Evolutionary conservation across 2,113 vertebrate species (phyloP).

Genomic region (Caloenas nicobarica): DNA sequence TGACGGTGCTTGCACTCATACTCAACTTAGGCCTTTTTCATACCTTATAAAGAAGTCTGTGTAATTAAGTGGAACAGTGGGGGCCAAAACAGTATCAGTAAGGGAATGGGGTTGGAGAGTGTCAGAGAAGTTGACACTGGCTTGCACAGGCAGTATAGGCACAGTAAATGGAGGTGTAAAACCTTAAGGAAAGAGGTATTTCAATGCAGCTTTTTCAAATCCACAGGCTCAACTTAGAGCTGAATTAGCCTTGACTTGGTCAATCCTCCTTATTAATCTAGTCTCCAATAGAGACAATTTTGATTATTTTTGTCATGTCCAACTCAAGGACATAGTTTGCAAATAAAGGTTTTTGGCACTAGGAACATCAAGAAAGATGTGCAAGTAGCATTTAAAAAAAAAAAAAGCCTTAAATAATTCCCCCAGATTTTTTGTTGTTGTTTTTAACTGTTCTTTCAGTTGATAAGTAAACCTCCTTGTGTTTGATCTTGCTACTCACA

Average conservation of each 20-base stretch:
- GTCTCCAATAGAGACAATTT: neutral
- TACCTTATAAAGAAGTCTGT: no score
- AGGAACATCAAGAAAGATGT: neutral
- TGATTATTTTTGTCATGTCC: neutral
- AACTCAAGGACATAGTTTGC: neutral
- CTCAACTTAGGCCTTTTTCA: no score
- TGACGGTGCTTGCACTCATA: neutral
- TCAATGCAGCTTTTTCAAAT: neutral
- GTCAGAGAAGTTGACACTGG: neutral
- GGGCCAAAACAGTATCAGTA: fast-evolving
- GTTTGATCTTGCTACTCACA: no score
- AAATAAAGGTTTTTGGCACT: neutral
- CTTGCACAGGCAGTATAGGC: neutral
- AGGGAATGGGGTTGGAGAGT: neutral
- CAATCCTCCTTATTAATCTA: neutral
- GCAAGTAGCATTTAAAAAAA: neutral
- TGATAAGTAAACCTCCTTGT: neutral
- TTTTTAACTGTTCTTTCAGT: neutral
- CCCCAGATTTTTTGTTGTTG: no score
- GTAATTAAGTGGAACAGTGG: neutral
- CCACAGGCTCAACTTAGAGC: neutral
- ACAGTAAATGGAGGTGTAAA: neutral
- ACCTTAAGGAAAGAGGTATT: neutral
- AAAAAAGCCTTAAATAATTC: neutral
- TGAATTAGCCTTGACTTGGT: neutral